Evolutionary conservation across 2,888 invertebrate genomes (phyloP), one percentile per base, ranked within the genome.

Genomic region (Dolichopus griseipennis): DNA sequence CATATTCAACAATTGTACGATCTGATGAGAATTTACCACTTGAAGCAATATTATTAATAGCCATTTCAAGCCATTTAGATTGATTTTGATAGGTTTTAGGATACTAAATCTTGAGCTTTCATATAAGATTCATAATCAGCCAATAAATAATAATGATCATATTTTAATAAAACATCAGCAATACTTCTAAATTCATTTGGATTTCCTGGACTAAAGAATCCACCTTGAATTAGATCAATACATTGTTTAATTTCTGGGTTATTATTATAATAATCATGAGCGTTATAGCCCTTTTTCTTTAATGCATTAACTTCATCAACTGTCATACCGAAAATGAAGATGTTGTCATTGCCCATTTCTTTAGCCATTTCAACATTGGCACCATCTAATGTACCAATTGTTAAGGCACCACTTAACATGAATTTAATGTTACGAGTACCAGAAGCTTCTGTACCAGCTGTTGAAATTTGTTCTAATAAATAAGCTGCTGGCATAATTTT

Each of bases 371-470:
- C 99, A 2, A 99, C 97, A 79, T 99, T 99, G 71, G 99, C 99
- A 66, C 99, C 99, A 81, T 99, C 99, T 82, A 99, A 85, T 7
- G 99, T 99, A 70, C 99, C 99, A 77, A 99, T 93, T n/a, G 99
- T 99, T 62, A 99, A 85, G 0, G 95, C 93, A 27, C 99, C 99
- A 81, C 99, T 99, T 80, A 99, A 84, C 93, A 93, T 93, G 85
- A 99, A 99, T 84, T 99, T 99, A 99, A 99, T 99, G 86, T 99
- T 99, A 72, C 96, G 96, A n/a, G 99, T 99, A 73, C 99, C 99
- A 0, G 97, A 98, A 0, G 99, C 99, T 81, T 99, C 99, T 0
- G 99, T 99, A 73, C 99, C 99, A 67, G 99, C 99, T 0, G 98
- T 97, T 3, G 98, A 98, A 77, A 99, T 98, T 84, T 99, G 99